Evolutionary conservation across 1,140 invertebrate species (phyloP), one percentile per base, ranked within the genome.

Genomic region (Drosophila chauvacae): DNA sequence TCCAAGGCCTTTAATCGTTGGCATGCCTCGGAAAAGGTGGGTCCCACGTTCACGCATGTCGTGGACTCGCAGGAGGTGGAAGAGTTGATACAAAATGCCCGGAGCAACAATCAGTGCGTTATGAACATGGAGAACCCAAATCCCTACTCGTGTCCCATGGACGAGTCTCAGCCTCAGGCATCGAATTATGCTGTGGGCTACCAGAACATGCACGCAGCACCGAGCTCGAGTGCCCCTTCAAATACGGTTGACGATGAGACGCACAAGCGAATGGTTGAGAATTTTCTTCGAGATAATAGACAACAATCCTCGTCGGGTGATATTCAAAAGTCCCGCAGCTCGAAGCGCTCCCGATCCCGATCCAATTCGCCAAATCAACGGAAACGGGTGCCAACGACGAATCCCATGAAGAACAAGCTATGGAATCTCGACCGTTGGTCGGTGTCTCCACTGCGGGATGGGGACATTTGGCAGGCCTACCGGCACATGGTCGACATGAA

Each of bases 381-480:
- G n/a, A 69, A 60, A 44, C 62, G 63, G 4, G 2, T 16, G 48
- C 48, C 5, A 47, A 58, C 53, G 9, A 58, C 53, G 9, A 44
- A 75, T 39, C 35, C 53, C 41, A 45, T 63, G 0, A 45, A 18
- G 9, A 62, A 65, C 13, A 48, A 68, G 2, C 66, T 61, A 37
- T 86, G 84, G 84, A 57, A 80, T 41, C 41, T 78, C 4, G 78
- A 88, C 45, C 85, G 86, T 7, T 74, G 60, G 37, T 91, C 90
- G 0, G 20, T 90, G 47, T 91, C 90, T 1, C 86, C 86, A 0
- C 44, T 91, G 26, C 48, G 86, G 13, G 70, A 91, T 41, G 84
- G 80, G 28, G 84, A 91, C 39, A 65, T 91, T 30, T 88, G 86
- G 90, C 86, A 92, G 53, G 81, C 90, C 3, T 91, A 91, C 57